Evolutionary conservation across 2,888 invertebrate species (phyloP).

Genomic region (Caradrina kadenii): DNA sequence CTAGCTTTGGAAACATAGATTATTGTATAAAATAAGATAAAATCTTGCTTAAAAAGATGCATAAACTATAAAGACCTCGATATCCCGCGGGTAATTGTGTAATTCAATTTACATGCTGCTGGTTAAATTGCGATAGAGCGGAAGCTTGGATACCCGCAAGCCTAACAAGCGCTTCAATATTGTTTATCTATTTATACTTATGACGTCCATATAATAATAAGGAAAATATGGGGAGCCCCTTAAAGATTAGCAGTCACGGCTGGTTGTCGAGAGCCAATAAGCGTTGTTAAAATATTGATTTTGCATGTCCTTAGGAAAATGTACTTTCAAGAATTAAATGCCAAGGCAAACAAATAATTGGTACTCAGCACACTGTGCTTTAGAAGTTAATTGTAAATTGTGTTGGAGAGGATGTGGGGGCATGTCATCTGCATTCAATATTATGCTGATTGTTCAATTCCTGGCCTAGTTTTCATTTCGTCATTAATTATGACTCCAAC

Average conservation of each 20-base stretch:
- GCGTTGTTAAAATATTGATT: constrained; percentile 40
- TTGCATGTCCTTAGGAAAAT: constrained; percentile 20
- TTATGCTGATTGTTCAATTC: not conserved
- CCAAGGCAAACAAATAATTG: constrained; percentile 14
- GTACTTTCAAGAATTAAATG: constrained; percentile 26
- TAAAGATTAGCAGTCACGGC: constrained; percentile 20
- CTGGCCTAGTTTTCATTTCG: no score
- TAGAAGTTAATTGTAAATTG: constrained; percentile 1
- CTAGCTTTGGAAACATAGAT: no score
- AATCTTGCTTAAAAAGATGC: not conserved
- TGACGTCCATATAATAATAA: constrained; percentile 28
- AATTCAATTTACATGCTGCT: constrained; percentile 14
- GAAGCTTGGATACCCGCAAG: constrained; percentile 28
- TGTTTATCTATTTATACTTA: constrained; percentile 26
- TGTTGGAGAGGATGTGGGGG: not conserved
- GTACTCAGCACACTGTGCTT: constrained; percentile 3
- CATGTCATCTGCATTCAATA: not conserved
- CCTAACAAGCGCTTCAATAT: constrained; percentile 24
- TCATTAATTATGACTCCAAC: not conserved
- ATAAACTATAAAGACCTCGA: not conserved
- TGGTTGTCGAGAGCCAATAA: constrained; percentile 4
- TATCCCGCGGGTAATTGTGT: constrained; percentile 16
- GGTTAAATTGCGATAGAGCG: constrained; percentile 25
- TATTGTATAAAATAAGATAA: no score
- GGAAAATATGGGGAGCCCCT: constrained; percentile 40